Evolutionary conservation across 2,113 vertebrate species (phyloP).

Genomic region (Dunckerocampus dactyliophorus): DNA sequence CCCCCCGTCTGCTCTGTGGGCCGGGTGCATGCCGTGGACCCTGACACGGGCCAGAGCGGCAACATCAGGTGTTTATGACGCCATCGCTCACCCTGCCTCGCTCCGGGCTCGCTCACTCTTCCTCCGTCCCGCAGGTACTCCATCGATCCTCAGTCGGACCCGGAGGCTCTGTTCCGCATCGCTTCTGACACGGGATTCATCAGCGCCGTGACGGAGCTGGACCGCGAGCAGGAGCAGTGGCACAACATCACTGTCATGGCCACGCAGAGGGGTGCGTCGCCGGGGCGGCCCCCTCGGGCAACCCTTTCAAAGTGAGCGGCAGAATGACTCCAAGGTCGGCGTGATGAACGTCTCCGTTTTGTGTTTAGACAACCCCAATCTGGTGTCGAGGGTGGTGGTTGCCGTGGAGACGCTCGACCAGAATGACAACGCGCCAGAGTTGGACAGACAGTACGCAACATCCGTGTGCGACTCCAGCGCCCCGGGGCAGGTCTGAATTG

Average conservation of each 20-base stretch:
- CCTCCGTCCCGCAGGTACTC: constrained; percentile 72
- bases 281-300: constrained; percentile 3
- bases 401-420: constrained; percentile 84
- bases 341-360: constrained; percentile 30
- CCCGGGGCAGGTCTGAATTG: constrained; percentile 76
- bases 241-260: constrained; percentile 86
- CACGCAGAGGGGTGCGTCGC: constrained; percentile 80
- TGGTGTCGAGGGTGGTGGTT: constrained; percentile 79
- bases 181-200: constrained; percentile 81
- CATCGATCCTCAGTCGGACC: constrained; percentile 83
- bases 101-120: not conserved
- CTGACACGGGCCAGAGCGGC: constrained; percentile 78
- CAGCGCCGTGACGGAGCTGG: constrained; percentile 77
- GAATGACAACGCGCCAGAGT: constrained; percentile 85
- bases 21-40: constrained; percentile 76
- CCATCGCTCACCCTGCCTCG: not conserved
- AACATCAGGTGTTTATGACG: constrained; percentile 74
- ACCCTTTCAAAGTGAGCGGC: constrained; percentile 11
- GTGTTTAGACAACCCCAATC: constrained; percentile 80
- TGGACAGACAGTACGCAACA: constrained; percentile 80
- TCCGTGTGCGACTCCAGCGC: constrained; percentile 82
- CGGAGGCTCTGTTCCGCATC: constrained; percentile 81
- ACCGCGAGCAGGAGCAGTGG: constrained; percentile 81
- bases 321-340: constrained; percentile 20
- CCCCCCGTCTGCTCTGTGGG: constrained; percentile 73